These are phyloP conservation scores for Sturnus vulgaris DNA, from an alignment of 2,113 vertebrate genomes.

Conservation along the genomic window DNA sequence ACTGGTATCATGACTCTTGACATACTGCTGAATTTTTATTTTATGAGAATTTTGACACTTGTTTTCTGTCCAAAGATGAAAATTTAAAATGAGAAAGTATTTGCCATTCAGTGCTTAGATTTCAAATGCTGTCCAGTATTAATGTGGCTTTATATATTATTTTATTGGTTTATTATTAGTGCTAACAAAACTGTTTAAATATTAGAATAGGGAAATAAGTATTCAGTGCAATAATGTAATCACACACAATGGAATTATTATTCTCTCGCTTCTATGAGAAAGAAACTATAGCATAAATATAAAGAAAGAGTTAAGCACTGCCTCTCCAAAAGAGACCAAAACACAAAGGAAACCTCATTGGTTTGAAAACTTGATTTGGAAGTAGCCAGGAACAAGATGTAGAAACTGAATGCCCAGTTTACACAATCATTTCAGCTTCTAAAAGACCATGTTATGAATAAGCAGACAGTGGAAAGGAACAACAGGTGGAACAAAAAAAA, in stretches of 20 bases:
- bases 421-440: constrained; percentile 1
- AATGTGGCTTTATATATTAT: background rate
- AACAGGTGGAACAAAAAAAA: background rate
- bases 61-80: background rate
- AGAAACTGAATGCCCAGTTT: background rate
- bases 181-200: background rate
- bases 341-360: background rate
- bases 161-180: background rate
- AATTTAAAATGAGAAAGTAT: background rate
- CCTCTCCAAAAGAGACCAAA: background rate
- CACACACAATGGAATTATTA: background rate
- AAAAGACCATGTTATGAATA: background rate
- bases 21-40: background rate
- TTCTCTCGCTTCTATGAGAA: background rate
- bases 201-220: background rate
- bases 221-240: background rate
- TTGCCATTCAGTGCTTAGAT: background rate
- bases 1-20: background rate
- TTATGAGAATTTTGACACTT: background rate
- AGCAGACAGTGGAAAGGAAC: background rate
- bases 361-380: background rate
- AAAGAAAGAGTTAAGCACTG: background rate
- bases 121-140: background rate
- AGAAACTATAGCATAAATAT: background rate
- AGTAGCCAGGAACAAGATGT: background rate